Conservation (phyloP, 1,140 invertebrate species). For the Zaprionus kolodkinae region DNA sequence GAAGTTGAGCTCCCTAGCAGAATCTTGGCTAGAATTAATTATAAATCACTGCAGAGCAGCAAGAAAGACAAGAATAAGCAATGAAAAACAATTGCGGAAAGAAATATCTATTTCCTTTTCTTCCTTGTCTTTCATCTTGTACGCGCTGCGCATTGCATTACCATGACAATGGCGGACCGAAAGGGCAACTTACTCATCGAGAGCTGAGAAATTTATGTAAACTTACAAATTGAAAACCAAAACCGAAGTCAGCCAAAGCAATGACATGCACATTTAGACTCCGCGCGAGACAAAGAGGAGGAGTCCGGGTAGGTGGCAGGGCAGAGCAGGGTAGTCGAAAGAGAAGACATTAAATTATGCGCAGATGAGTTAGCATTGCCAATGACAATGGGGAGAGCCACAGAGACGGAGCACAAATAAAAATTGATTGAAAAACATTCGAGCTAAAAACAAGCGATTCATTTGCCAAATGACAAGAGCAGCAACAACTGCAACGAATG, state of each 20-base stretch:
- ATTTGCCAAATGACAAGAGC: conserved; percentile 80
- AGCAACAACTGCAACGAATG: conserved; percentile 72
- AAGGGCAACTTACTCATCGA: conserved; percentile 72
- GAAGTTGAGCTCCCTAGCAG: neutral
- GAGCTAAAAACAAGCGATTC: conserved; percentile 78
- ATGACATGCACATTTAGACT: conserved; percentile 82
- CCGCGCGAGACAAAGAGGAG: conserved; percentile 24
- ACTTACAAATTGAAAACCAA: conserved; percentile 80
- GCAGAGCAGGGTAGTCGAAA: neutral
- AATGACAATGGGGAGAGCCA: conserved; percentile 57
- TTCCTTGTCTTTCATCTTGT: neutral
- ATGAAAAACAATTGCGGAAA: conserved; percentile 54
- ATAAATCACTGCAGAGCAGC: conserved; percentile 69
- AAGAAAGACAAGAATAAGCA: conserved; percentile 18
- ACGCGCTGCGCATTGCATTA: conserved; percentile 47
- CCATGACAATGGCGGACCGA: conserved; percentile 63
- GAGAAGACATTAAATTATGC: conserved; percentile 81
- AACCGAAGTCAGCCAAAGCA: conserved; percentile 46
- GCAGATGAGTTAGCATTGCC: conserved; percentile 84
- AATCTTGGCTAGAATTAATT: conserved; percentile 55
- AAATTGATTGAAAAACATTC: conserved; percentile 84
- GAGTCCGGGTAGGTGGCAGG: neutral
- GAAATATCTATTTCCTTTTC: conserved; percentile 41
- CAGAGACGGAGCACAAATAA: conserved; percentile 64
- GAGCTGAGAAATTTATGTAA: conserved; percentile 77